Percentiles rank a stretch among this genome's conserved stretches.
Conservation (phyloP, 2,888 invertebrate species). For the Drosophila mettleri region DNA sequence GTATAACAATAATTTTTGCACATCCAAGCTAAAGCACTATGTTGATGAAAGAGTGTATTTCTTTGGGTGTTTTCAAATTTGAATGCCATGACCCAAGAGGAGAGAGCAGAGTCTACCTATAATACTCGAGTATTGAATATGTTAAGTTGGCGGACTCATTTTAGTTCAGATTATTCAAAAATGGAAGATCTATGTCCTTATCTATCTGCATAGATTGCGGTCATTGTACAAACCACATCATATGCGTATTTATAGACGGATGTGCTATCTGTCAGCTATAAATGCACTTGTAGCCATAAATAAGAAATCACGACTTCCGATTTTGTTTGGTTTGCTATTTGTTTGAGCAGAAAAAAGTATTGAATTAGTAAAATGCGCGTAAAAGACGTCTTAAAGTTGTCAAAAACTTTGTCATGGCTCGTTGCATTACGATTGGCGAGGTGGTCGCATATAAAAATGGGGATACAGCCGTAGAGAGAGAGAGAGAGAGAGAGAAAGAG, state of each 20-base stretch:
- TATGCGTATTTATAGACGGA: not conserved
- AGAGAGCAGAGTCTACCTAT: too few relatives aligned
- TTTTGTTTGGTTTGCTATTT: not conserved
- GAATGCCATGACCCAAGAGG: too few relatives aligned
- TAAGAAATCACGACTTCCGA: not conserved
- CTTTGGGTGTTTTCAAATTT: too few relatives aligned
- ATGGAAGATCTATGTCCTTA: too few relatives aligned
- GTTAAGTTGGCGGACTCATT: too few relatives aligned
- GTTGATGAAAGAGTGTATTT: too few relatives aligned
- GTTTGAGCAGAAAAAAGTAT: slow-evolving; percentile 13
- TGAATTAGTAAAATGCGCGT: slow-evolving; percentile 47
- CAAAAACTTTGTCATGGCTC: slow-evolving; percentile 43
- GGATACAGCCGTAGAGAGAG: not conserved
- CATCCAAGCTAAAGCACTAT: too few relatives aligned
- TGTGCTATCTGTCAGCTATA: not conserved
- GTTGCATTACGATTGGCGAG: not conserved
- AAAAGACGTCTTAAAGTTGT: slow-evolving; percentile 52
- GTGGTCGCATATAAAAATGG: not conserved
- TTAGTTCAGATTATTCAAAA: too few relatives aligned
- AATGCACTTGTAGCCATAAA: not conserved
- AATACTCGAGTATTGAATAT: too few relatives aligned
- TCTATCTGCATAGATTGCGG: too few relatives aligned
- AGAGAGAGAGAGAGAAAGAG: not conserved
- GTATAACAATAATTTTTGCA: too few relatives aligned
- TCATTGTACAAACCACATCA: too few relatives aligned